A percentile compares a stretch with the other conserved stretches of the same genome.
Evolutionary conservation across 2,888 invertebrate genomes (phyloP).

Genomic region (Drosophila neonasuta): DNA sequence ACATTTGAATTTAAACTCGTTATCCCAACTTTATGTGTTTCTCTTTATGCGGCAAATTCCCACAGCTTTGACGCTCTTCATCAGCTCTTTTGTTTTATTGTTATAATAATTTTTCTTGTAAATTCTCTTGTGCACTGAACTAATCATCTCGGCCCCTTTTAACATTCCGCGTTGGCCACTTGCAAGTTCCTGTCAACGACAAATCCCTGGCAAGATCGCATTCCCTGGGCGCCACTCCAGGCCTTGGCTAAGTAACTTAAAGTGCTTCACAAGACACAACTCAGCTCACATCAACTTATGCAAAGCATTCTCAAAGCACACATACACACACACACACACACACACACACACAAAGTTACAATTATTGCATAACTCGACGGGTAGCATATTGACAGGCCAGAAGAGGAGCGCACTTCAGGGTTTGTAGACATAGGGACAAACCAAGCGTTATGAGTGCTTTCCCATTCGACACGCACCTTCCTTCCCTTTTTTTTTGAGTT

Average conservation of each 20-base stretch:
- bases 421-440: conserved; percentile 36
- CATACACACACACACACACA: neutral
- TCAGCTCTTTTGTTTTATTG: conserved; percentile 32
- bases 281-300: conserved; percentile 23
- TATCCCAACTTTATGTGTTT: neutral
- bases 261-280: conserved; percentile 45
- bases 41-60: conserved; percentile 9
- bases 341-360: conserved; percentile 25
- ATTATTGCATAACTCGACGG: conserved; percentile 50
- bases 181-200: conserved; percentile 51
- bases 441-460: conserved; percentile 70
- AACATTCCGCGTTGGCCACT: conserved; percentile 60
- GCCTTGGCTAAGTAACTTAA: conserved; percentile 62
- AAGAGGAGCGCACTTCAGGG: conserved; percentile 33
- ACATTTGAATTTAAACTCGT: neutral
- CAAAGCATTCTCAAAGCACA: conserved; percentile 19
- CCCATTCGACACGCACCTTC: conserved; percentile 70
- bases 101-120: conserved; percentile 30
- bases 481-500: neutral
- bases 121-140: conserved; percentile 47
- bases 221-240: conserved; percentile 58
- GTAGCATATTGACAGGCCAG: conserved; percentile 68
- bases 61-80: conserved; percentile 7
- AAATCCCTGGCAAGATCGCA: conserved; percentile 37
- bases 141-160: conserved; percentile 48